Percentiles rank a stretch among this genome's conserved stretches.
Evolutionary conservation across 37 sponge, comb jelly and placozoan species (phyloP).

Genomic region (Corticium candelabrum): DNA sequence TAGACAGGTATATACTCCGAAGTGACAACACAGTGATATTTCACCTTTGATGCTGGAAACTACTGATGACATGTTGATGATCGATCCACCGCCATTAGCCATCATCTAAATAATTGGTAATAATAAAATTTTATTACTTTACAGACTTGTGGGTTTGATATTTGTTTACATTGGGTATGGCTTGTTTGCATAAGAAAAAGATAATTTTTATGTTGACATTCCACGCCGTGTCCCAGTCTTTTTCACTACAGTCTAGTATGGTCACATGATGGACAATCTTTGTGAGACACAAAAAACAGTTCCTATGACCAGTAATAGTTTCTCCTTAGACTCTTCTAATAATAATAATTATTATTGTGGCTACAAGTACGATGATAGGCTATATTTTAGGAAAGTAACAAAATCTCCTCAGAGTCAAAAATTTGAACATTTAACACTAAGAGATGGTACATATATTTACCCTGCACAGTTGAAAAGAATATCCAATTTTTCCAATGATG

Average conservation of each 20-base stretch:
- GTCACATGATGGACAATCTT: constrained; percentile 58
- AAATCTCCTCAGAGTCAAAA: background rate
- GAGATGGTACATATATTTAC: too few species aligned
- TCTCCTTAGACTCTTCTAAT: background rate
- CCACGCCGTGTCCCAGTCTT: constrained; percentile 61
- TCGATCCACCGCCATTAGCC: constrained; percentile 28
- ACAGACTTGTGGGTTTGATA: background rate
- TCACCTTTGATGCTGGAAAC: constrained; percentile 38
- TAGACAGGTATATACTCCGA: background rate
- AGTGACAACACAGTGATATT: background rate
- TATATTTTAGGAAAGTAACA: too few species aligned
- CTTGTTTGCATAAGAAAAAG: constrained; percentile 34
- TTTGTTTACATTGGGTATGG: constrained; percentile 25
- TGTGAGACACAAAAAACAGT: background rate
- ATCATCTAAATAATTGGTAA: background rate
- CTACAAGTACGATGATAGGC: too few species aligned
- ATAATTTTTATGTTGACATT: constrained; percentile 72
- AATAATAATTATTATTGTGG: too few species aligned
- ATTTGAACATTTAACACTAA: background rate
- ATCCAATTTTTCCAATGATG: background rate
- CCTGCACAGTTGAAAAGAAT: constrained; percentile 2
- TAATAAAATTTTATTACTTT: background rate
- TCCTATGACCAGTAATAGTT: background rate
- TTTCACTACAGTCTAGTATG: constrained; percentile 26
- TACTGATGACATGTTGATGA: constrained; percentile 79